Evolutionary conservation across 1,140 invertebrate species (phyloP).

Genomic region (Macrotrachela quadricornifera): DNA sequence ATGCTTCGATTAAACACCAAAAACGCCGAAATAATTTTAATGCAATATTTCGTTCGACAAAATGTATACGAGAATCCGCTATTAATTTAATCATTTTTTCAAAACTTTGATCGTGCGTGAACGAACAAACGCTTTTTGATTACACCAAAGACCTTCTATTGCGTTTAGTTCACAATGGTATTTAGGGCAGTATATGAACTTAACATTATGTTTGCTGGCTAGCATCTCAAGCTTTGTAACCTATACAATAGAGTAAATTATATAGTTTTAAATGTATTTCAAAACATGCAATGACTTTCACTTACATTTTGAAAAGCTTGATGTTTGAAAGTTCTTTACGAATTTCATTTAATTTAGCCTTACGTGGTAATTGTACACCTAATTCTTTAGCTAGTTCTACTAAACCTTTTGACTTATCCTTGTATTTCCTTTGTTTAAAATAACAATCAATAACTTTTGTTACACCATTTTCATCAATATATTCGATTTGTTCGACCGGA

Average conservation of each 20-base stretch:
- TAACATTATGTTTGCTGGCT: background rate
- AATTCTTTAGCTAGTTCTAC: background rate
- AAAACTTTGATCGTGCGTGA: background rate
- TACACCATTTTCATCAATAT: background rate
- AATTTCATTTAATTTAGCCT: background rate
- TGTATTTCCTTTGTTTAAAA: background rate
- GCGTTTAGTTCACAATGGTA: background rate
- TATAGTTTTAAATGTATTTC: too few species aligned
- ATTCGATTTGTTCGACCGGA: too few species aligned
- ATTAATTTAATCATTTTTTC: background rate
- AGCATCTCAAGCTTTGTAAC: background rate
- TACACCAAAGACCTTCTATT: background rate
- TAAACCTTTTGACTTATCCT: background rate
- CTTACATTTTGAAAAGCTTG: too few species aligned
- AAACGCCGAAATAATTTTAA: too few species aligned
- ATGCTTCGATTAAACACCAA: too few species aligned
- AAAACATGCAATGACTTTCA: too few species aligned
- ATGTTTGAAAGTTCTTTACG: background rate
- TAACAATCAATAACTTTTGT: background rate
- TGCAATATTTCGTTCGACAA: too few species aligned
- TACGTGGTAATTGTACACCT: background rate
- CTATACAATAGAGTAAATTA: too few species aligned
- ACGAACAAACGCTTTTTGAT: background rate
- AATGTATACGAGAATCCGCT: too few species aligned
- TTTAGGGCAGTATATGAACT: background rate